Evolutionary conservation across 2,113 vertebrate genomes (phyloP), one percentile per base, ranked within the genome.

Genomic region (Chinchilla lanigera): DNA sequence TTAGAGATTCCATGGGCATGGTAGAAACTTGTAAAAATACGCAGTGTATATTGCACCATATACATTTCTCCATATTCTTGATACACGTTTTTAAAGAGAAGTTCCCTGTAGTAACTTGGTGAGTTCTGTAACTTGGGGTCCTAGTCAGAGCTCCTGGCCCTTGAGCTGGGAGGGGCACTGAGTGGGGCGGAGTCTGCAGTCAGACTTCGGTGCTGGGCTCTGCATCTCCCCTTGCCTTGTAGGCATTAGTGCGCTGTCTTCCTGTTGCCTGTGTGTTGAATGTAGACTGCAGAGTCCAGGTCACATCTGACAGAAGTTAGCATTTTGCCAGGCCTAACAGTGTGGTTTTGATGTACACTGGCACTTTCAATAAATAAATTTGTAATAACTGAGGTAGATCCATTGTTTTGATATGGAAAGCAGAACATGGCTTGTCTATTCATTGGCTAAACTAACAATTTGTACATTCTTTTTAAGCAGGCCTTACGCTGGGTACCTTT

Each of bases 351-450:
- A 78, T 94, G 69, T 16, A 63, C 86, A 78, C 47, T 90, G 89
- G 90, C 33, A 54, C 78, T 93, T 95, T 93, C 96, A 95, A 82
- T 95, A 96, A 95, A 86, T 13, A 20, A 67, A 86, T 96, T 5
- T 90, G 3, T 90, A 75, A 85, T 73, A 88, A 50, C 95, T 71
- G 24, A 75, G 87, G 61, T 78, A 84, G 38, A 80, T 92, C 5
- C 5, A 80, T 96, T 73, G 24, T 94, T 80, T 90, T 87, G 28
- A 20, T 94, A 75, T 44, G 41, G 69, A 85, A 94, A 89, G 85
- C 2, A 82, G 35, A 77, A 77, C n/a, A 56, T 10, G 52, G 71
- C 71, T 47, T 24, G 94, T 92, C n/a, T 60, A 26, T 50, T 97
- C 38, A 71, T 94, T 95, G 94, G 75, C 71, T 93, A 87, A 94